Evolutionary conservation across 2,113 vertebrate genomes (phyloP), one percentile per base, ranked within the genome.

Genomic region (Zosterops pallidus): DNA sequence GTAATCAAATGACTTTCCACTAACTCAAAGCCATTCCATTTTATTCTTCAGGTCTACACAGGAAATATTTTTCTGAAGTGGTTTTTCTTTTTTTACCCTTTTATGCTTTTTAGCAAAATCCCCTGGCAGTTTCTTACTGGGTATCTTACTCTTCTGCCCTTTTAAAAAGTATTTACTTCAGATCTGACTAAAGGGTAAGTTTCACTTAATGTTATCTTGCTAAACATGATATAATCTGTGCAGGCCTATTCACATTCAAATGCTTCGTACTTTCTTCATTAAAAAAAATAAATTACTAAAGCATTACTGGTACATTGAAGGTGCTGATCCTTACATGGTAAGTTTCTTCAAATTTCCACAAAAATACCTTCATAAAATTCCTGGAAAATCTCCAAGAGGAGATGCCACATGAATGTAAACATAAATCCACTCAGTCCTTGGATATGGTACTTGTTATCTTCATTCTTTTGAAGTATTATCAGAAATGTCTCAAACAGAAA

Each of bases 401-500:
- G 29, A 82, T 78, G 56, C 62, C 37, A 37, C 25, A 14, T 84
- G 39, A 82, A 71, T 53, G 15, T 78, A 91, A 95, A 68, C 78
- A 87, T 65, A 79, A 95, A 89, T 82, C 65, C 74, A 46, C 28
- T 60, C 15, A 68, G 24, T 69, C 33, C 52, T 88, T 67, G 56
- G 68, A n/a, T 75, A 57, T 41, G n/a, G 24, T 69, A 31, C 46
- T 76, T 84, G 56, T 78, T 94, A 76, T 83, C 79, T 29, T 90
- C 28, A 68, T 72, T 26, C 52, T 85, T 93, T 88, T 92, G 87
- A 94, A 89, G 49, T 42, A 72, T 79, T 79, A 95, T 85, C 91
- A 94, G 59, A 94, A 94, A 65, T 35, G 29, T 53, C 53, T 91
- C 35, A 62, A 71, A 46, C 29, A 80, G 42, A 67, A 94, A 74